Evolutionary conservation across 2,888 invertebrate genomes (phyloP).

Genomic region (Protonemura montana): DNA sequence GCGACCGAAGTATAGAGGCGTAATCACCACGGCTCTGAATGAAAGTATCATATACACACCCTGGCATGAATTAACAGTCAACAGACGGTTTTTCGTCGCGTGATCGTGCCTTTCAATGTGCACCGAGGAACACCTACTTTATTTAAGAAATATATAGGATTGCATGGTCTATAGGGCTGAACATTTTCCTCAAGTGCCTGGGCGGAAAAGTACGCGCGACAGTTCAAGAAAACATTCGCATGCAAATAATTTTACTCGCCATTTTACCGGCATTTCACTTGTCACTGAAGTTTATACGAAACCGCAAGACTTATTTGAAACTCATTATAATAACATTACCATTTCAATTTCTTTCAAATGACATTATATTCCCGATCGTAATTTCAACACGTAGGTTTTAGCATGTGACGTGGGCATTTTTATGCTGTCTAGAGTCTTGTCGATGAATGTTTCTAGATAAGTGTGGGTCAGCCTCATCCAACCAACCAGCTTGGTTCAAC

Average conservation of each 20-base stretch:
- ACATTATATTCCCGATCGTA: conserved; percentile 21
- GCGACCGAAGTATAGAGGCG: neutral
- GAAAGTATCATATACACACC: neutral
- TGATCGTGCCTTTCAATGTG: neutral
- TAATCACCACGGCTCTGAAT: neutral
- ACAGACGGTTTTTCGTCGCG: neutral
- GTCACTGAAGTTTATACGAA: neutral
- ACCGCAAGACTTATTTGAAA: neutral
- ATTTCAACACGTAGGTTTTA: conserved; percentile 2
- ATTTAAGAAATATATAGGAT: neutral
- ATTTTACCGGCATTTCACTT: neutral
- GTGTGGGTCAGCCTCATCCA: conserved; percentile 25
- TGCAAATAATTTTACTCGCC: neutral
- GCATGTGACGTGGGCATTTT: conserved; percentile 8
- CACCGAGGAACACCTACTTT: neutral
- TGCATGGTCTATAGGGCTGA: neutral
- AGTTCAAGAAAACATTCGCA: neutral
- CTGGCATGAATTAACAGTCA: neutral
- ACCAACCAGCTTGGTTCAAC: neutral
- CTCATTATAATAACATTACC: neutral
- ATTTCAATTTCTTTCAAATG: conserved; percentile 13
- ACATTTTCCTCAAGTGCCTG: neutral
- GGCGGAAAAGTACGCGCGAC: neutral
- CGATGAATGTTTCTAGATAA: conserved; percentile 39
- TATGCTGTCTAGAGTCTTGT: conserved; percentile 20